Evolutionary conservation across 2,888 invertebrate genomes (phyloP).

Genomic region (Cylindroiulus punctatus): DNA sequence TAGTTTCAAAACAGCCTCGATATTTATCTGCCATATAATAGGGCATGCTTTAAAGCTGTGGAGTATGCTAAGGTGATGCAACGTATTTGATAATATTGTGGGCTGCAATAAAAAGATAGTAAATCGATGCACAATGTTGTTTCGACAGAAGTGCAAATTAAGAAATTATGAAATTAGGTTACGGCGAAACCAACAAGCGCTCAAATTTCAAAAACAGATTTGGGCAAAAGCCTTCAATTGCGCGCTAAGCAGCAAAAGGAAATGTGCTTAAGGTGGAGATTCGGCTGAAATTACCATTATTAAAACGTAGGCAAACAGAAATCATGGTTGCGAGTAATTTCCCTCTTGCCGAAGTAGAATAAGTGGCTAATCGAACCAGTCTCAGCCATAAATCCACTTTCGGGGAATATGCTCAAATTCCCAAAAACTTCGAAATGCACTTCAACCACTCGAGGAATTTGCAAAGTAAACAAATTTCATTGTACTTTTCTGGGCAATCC

Average conservation of each 20-base stretch:
- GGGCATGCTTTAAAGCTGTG: neutral
- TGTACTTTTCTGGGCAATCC: no score
- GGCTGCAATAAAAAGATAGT: neutral
- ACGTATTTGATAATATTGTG: neutral
- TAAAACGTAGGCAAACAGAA: neutral
- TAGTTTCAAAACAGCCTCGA: neutral
- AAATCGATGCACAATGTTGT: neutral
- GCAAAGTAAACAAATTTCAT: conserved; percentile 7
- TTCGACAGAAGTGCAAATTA: neutral
- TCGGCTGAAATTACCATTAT: neutral
- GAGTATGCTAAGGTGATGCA: neutral
- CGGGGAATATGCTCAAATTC: neutral
- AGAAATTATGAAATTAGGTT: conserved; percentile 3
- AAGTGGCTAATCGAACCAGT: neutral
- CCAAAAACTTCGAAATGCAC: neutral
- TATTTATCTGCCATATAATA: neutral
- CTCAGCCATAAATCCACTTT: neutral
- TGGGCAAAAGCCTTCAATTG: neutral
- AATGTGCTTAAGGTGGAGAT: neutral
- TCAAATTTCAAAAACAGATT: neutral
- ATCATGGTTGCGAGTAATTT: neutral
- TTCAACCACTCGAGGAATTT: neutral
- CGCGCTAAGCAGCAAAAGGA: neutral
- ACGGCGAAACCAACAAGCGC: neutral
- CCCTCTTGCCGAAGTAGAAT: no score